Evolutionary conservation across 53 echinoderm and acorn worm genomes (phyloP), one percentile per base, ranked within the genome.

Genomic region (Crossaster papposus): DNA sequence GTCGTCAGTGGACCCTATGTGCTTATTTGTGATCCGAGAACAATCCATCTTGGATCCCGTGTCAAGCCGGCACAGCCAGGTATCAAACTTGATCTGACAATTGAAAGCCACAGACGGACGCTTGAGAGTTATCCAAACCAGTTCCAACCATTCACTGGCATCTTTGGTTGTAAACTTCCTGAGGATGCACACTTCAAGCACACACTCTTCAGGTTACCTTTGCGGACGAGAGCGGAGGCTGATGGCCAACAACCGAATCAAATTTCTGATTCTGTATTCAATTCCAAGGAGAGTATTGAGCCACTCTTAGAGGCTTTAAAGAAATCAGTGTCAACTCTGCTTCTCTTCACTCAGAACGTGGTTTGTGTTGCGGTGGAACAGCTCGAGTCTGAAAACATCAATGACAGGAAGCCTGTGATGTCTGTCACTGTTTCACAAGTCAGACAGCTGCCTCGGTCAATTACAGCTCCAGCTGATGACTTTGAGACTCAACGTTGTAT

Each of bases 271-370:
- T 81, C 89, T 53, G 89, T 85, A 52, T 94, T 85, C 62, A 78
- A 94, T 63, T 63, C 87, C 20, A 89, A 89, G 55, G 68, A 77
- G 17, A 80, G 83, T 14, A 73, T 95, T 65, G 79, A 81, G n/a
- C 63, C 78, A 38, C 37, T 96, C 80, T 34, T 94, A 50, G 23
- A 68, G 20, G 51, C 86, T 62, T 36, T 96, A n/a, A 90, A 91
- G 88, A 80, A 94, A 32, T 82, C 92, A 31, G 92, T 95, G 31
- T 36, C 64, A 9, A 77, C 90, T 51, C 79, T 98, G 44, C 88
- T 98, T 14, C 82, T 98, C 4, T 98, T 98, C 81, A 98, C 98
- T 22, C 92, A 93, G 79, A 93, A 94, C 29, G 92, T 98, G 26
- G 80, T 78, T 52, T 81, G 93, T 37, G 83, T 91, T 53, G 72